phyloP scores from a whole-genome alignment of 2,113 vertebrate species.

The Apeltes quadracus region DNA sequence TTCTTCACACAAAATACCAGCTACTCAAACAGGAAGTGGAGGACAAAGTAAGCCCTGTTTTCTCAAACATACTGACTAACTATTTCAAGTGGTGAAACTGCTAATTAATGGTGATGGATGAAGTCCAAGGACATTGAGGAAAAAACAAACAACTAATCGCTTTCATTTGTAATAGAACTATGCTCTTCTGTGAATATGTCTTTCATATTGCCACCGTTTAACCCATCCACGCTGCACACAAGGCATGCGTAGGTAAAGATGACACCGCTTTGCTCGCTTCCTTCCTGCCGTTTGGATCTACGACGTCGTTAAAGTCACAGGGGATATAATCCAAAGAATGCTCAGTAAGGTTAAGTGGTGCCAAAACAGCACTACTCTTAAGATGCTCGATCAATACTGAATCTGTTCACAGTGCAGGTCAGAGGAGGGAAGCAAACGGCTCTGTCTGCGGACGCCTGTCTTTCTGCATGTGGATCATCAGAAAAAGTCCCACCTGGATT shows the following conservation, averaged over 20 bases:
- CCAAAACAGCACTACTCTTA: constrained; percentile 52
- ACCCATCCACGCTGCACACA: neutral
- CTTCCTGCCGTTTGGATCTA: neutral
- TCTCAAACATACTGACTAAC: constrained; percentile 2
- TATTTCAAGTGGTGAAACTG: neutral
- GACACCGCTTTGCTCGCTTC: neutral
- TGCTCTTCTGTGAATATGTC: neutral
- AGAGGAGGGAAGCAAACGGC: constrained; percentile 2
- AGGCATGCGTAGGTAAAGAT: neutral
- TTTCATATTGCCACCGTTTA: constrained; percentile 1
- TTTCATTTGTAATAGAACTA: neutral
- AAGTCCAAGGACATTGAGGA: constrained; percentile 13
- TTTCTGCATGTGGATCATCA: constrained; percentile 5
- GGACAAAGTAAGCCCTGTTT: constrained; percentile 83
- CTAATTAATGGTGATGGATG: neutral
- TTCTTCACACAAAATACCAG: constrained; percentile 84
- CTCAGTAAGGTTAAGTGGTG: constrained; percentile 38
- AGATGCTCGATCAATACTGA: constrained; percentile 42
- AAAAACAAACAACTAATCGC: neutral
- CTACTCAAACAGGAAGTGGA: constrained; percentile 87
- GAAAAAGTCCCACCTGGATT: neutral
- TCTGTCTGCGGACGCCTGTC: constrained; percentile 1
- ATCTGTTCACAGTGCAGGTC: constrained; percentile 22
- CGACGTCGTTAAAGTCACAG: constrained; percentile 3
- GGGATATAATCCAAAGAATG: neutral